Evolutionary conservation across 1,140 invertebrate genomes (phyloP), one percentile per base, ranked within the genome.

Genomic region (Drosophila lacteicornis): DNA sequence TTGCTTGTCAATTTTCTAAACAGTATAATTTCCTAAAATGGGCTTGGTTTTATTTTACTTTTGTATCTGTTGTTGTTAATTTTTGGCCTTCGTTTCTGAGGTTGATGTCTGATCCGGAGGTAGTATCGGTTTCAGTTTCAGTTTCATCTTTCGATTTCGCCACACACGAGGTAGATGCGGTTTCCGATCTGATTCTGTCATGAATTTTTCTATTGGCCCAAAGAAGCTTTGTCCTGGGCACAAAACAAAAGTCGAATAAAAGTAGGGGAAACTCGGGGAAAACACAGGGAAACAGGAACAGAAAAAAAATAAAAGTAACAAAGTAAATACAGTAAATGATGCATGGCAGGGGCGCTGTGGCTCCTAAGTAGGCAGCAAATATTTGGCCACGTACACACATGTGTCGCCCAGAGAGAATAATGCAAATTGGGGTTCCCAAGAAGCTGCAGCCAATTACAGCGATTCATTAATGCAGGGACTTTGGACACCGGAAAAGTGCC

Each of bases 1-100:
- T 87, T 87, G 84, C 84, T 87, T 87, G 61, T 87, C 80, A 69
- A 59, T 78, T 78, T 82, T 45, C 69, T 73, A 73, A 73, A 73
- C n/a, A 73, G 56, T 77, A 77, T 36, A 78, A 63, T 79, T 79
- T 79, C 9, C 75, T 78, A 78, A 46, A 50, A 51, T 53, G 22
- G 68, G 51, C 25, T 59, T 66, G 42, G 33, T 43, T 62, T 53
- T 49, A 33, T 51, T 38, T 42, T 65, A 27, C 55, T 45, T 46
- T 30, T 25, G 22, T 5, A 43, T 46, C 25, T 11, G 38, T n/a
- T 36, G 33, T 22, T 13, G 3, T 17, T n/a, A 36, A 30, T 19
- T 15, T 56, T 58, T 66, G 61, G 67, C 67, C 40, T 68, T 70
- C 38, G 53, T 58, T 77, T 58, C 38, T 55, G 53, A 55, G 53